phyloP scores from a whole-genome alignment of 2,113 vertebrate species.

The Scytalopus superciliaris region DNA sequence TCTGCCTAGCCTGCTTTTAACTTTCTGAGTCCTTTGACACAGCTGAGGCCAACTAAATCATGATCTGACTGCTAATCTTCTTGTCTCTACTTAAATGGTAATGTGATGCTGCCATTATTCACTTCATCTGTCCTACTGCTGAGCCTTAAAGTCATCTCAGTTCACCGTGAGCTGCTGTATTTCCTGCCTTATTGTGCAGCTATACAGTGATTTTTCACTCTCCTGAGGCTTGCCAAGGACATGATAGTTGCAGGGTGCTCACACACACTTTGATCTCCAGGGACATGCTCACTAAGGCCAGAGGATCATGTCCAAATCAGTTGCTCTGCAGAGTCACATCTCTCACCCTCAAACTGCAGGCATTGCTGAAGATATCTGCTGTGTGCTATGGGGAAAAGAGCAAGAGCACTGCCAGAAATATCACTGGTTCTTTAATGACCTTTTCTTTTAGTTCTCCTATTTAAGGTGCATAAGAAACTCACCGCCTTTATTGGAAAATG shows the following conservation, averaged over 20 bases:
- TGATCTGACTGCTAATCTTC: neutral
- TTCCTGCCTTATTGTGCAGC: neutral
- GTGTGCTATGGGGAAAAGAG: neutral
- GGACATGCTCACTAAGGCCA: neutral
- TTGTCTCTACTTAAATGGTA: neutral
- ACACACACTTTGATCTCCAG: neutral
- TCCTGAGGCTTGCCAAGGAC: neutral
- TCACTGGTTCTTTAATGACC: neutral
- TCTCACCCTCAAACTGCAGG: neutral
- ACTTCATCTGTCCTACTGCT: neutral
- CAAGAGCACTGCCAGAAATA: neutral
- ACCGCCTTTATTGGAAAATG: neutral
- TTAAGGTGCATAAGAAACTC: neutral
- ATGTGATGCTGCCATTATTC: neutral
- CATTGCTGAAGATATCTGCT: neutral
- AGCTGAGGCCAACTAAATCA: neutral
- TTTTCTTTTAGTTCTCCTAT: neutral
- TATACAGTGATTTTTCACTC: neutral
- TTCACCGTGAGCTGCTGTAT: neutral
- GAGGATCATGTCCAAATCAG: neutral
- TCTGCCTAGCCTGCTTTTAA: neutral
- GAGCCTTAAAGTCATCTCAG: constrained; percentile 1
- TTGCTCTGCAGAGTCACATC: neutral
- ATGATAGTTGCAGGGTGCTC: neutral
- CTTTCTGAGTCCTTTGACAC: neutral